Evolutionary conservation across 2,113 vertebrate species (phyloP), one percentile per base, ranked within the genome.

Genomic region (Sciurus niger): DNA sequence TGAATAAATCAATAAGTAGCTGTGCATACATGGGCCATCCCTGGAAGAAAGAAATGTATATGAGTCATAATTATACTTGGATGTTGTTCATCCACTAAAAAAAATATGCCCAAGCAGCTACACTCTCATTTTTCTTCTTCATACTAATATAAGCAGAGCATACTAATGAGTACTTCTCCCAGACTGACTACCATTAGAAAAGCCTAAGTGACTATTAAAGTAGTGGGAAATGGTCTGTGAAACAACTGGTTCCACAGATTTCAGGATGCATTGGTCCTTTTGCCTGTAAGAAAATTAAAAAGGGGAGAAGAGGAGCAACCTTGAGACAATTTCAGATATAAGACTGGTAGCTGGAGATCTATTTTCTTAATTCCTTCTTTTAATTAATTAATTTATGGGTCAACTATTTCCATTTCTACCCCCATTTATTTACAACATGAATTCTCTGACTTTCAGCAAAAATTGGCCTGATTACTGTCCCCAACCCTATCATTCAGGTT

Each of bases 21-120:
- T 99, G 99, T 37, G 99, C 99, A 83, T 99, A 99, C 99, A 99
- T 99, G 92, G 99, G 99, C 99, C 99, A 99, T 96, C 99, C 99
- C 99, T 99, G 96, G 55, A 97, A 98, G 87, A 97, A 68, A 97
- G 32, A 94, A 93, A 97, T 22, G 14, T 48, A 55, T 34, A 72
- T n/a, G 17, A 92, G 79, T 91, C 63, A 37, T 80, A 94, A 91
- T 87, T 84, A 93, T 20, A 90, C 43, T 78, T 30, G 43, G 25
- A 51, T 95, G n/a, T 43, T 70, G 2, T 76, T 51, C 12, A 22
- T 30, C 28, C 28, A 77, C 22, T 30, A 86, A 72, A 94, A 93
- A 53, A 12, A 12, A 25, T 73, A 2, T 9, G 5, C n/a, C 20
- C 14, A 67, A 34, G 60, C 37, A 83, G 34, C 72, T 63, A 79